Conservation (phyloP, 2,113 vertebrate species). For the Chionis minor region DNA sequence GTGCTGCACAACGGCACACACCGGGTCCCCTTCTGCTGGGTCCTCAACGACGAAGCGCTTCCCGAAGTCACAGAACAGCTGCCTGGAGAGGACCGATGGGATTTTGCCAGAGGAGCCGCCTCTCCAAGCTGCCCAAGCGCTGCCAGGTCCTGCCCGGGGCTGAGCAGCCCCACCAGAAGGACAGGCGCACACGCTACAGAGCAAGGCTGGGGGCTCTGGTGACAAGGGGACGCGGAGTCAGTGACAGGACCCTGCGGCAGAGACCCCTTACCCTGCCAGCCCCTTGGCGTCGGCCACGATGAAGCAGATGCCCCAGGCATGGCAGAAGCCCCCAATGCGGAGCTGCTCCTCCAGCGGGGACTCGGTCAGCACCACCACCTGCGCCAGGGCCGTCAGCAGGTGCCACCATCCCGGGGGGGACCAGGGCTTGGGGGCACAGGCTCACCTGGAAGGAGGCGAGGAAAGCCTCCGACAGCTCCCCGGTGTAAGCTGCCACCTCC, state of each 20-base stretch:
- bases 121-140: background rate
- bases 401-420: fast-evolving
- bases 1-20: slow-evolving; percentile 62
- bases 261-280: slow-evolving; percentile 82
- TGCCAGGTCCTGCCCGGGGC: background rate
- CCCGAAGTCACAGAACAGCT: slow-evolving; percentile 93
- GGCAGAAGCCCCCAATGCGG: slow-evolving; percentile 79
- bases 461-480: slow-evolving; percentile 72
- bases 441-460: slow-evolving; percentile 81
- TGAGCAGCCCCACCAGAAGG: fast-evolving
- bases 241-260: background rate
- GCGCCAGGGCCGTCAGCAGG: background rate
- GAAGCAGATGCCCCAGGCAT: slow-evolving; percentile 73
- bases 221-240: background rate
- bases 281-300: slow-evolving; percentile 84
- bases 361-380: slow-evolving; percentile 90
- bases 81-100: slow-evolving; percentile 53
- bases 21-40: slow-evolving; percentile 71
- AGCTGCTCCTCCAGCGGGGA: slow-evolving; percentile 86
- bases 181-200: fast-evolving
- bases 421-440: fast-evolving
- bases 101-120: background rate
- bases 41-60: slow-evolving; percentile 77
- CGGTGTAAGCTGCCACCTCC: slow-evolving; percentile 50
- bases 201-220: background rate